Percentiles rank a stretch among this genome's conserved stretches.
phyloP scores from a whole-genome alignment of 92 coral and sea anemone genomes.

The Hydrozoanthus gracilis region DNA sequence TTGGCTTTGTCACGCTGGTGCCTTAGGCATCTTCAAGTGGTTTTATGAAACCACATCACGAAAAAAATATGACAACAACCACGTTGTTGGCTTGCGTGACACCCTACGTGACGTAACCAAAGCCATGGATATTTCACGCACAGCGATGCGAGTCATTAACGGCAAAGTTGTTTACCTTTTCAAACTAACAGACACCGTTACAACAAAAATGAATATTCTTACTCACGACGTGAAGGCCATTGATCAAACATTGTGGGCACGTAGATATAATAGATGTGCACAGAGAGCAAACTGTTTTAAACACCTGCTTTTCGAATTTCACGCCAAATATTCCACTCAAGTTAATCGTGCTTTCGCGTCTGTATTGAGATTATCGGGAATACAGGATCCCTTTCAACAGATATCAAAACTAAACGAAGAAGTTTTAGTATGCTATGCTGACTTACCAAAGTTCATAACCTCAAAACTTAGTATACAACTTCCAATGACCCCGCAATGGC shows the following conservation, averaged over 20 bases:
- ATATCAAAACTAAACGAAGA: conserved; percentile 3
- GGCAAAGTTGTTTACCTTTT: conserved; percentile 51
- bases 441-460: conserved; percentile 49
- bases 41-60: neutral
- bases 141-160: conserved; percentile 18
- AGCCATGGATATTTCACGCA: neutral
- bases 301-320: conserved; percentile 5
- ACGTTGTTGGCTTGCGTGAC: neutral
- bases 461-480: conserved; percentile 26
- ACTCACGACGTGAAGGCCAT: neutral
- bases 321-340: conserved; percentile 54
- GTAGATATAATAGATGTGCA: neutral
- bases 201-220: neutral
- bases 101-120: neutral
- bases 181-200: neutral
- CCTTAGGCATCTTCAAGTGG: neutral
- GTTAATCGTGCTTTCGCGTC: conserved; percentile 45
- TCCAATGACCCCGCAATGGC: neutral
- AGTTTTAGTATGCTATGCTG: conserved; percentile 21
- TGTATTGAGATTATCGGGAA: conserved; percentile 33
- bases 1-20: conserved; percentile 42
- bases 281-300: conserved; percentile 10
- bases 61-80: neutral
- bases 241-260: conserved; percentile 50
- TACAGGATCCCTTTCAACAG: conserved; percentile 52